Evolutionary conservation across 2,797 vertebrate species (phyloP).

Genomic region (Choloepus didactylus): DNA sequence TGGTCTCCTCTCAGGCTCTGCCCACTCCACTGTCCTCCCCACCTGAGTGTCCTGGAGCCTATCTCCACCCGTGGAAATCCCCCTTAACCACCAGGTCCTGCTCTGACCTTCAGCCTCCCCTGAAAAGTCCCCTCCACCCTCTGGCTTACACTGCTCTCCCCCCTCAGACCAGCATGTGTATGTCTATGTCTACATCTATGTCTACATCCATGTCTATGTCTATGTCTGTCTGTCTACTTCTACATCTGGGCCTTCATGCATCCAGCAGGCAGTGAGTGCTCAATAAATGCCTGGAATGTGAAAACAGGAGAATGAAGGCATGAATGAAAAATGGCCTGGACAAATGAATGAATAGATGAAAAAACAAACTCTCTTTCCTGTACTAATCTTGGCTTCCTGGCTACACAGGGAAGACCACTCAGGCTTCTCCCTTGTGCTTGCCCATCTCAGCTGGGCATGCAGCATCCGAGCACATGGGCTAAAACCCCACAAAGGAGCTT

Average conservation of each 20-base stretch:
- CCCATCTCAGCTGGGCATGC: background rate
- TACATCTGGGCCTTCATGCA: background rate
- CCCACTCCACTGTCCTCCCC: background rate
- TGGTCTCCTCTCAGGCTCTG: background rate
- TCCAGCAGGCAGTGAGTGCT: background rate
- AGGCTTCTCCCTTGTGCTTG: background rate
- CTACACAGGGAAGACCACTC: background rate
- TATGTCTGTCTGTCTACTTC: background rate
- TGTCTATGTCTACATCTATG: background rate
- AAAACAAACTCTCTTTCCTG: background rate
- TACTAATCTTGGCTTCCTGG: background rate
- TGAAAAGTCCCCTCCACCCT: background rate
- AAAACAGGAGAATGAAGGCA: background rate
- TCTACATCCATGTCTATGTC: background rate
- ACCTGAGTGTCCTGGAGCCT: background rate
- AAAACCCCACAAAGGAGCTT: background rate
- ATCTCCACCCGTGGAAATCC: background rate
- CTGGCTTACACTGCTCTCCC: background rate
- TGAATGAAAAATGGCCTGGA: background rate
- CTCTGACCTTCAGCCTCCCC: background rate
- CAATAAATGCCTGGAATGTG: background rate
- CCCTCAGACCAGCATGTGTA: background rate
- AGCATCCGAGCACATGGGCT: background rate
- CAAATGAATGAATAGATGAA: background rate
- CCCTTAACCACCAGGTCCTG: background rate